Percentiles rank a stretch among this genome's conserved stretches.
Evolutionary conservation across 2,888 invertebrate genomes (phyloP).

Genomic region (Nymphalis urticae): DNA sequence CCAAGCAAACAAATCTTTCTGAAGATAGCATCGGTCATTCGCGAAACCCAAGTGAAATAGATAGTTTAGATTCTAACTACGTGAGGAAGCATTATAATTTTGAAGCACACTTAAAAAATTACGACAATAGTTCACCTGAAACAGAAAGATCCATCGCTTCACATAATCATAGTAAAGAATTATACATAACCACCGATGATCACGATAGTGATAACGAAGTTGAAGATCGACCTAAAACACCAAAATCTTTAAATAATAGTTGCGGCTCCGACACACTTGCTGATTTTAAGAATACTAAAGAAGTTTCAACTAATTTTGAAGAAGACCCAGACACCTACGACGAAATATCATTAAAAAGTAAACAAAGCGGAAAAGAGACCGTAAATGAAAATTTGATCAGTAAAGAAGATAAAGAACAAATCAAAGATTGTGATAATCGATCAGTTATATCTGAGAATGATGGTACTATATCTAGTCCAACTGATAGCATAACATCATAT

Average conservation of each 20-base stretch:
- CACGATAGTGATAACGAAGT: constrained; percentile 68
- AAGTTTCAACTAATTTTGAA: constrained; percentile 42
- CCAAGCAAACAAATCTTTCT: constrained; percentile 69
- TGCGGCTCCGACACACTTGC: constrained; percentile 66
- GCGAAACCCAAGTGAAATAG: constrained; percentile 79
- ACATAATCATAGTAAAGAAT: constrained; percentile 63
- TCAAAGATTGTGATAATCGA: constrained; percentile 57
- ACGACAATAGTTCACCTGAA: constrained; percentile 76
- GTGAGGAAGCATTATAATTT: constrained; percentile 81
- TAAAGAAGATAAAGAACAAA: constrained; percentile 38
- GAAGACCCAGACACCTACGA: constrained; percentile 55
- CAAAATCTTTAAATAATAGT: constrained; percentile 71
- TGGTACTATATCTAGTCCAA: constrained; percentile 73
- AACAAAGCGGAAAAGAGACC: constrained; percentile 44
- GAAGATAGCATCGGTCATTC: constrained; percentile 77
- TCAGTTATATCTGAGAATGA: constrained; percentile 75
- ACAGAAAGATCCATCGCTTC: constrained; percentile 66
- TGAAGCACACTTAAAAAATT: constrained; percentile 71
- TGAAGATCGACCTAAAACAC: constrained; percentile 66
- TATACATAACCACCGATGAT: constrained; percentile 70
- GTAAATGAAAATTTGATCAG: constrained; percentile 30
- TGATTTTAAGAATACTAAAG: constrained; percentile 55
- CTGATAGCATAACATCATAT: constrained; percentile 78
- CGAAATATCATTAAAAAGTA: constrained; percentile 57
- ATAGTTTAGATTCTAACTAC: constrained; percentile 82